These are phyloP conservation scores for Bostrychus sinensis DNA, from an alignment of 2,113 vertebrate species.

Conservation along the genomic window DNA sequence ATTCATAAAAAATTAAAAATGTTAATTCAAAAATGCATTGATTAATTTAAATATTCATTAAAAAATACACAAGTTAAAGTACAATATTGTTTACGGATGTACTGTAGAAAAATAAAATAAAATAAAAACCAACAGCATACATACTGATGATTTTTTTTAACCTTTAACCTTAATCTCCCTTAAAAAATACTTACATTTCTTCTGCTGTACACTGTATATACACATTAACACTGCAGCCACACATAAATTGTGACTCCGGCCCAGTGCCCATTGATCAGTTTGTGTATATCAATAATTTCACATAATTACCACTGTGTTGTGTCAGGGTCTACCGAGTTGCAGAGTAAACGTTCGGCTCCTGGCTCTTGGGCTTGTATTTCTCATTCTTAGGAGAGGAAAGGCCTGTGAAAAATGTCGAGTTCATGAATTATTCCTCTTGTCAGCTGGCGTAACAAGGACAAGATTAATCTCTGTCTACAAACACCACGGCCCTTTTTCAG, in stretches of 20 bases:
- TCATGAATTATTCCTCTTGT: constrained; percentile 71
- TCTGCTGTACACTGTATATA: constrained; percentile 8
- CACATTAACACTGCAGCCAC: constrained; percentile 8
- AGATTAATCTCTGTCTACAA: constrained; percentile 75
- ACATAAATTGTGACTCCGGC: constrained; percentile 9
- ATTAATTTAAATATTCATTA: too few species aligned
- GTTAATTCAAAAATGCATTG: too few species aligned
- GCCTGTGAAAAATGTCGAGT: constrained; percentile 55
- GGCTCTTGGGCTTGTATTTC: constrained; percentile 60
- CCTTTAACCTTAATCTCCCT: too few species aligned
- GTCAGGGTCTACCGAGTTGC: constrained; percentile 55
- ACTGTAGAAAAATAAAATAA: too few species aligned
- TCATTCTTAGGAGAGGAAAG: constrained; percentile 51
- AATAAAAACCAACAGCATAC: too few species aligned
- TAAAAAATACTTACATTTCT: too few species aligned
- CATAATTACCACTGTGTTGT: constrained; percentile 68
- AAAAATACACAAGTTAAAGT: too few species aligned
- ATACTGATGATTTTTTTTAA: too few species aligned
- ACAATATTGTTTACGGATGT: too few species aligned
- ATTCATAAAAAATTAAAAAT: too few species aligned
- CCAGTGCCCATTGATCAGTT: constrained; percentile 52
- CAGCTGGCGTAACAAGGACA: constrained; percentile 73
- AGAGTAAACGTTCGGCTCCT: constrained; percentile 56
- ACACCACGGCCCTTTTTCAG: constrained; percentile 65
- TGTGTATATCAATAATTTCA: constrained; percentile 72